Base-by-base conservation (phyloP, 2,113 vertebrate genomes). In the Labeo catla region DNA sequence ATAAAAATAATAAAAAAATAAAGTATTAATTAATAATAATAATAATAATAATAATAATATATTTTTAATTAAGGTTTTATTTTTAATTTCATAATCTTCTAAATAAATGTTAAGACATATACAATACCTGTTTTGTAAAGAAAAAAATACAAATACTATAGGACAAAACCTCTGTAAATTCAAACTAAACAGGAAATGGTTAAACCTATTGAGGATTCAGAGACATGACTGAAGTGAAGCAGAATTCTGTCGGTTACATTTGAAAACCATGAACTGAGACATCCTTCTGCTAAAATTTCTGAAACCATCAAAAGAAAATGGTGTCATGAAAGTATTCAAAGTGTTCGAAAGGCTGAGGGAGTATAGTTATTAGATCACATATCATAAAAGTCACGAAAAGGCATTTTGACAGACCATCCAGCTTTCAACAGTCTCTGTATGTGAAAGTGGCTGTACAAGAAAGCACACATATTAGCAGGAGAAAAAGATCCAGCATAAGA, bases 301-400 rank as follows among this genome's bases (percentile, higher is more conserved):
- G 43, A 47, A 47, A 36, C 59, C 21, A 79, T 81, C 59, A 65
- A 63, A 49, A 63, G 57, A 23, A 81, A 54, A 77, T 15, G 74
- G 4, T 77, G 36, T 57, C 54, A 47, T 61, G 78, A 81, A 81
- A 47, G 59, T 34, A 36, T 23, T 63, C 11, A 81, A 81, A 81
- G 59, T 47, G 39, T 47, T 13, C 2, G 2, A 36, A 43, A 81
- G 4, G 39, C 39, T 81, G 39, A 81, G 21, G 21, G 3, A 81
- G 57, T 65, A 65, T n/a, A 9, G 54, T 59, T 65, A 28, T 61
- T 45, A 61, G n/a, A 52, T 28, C 12, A 49, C 47, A 76, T 76
- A 34, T 54, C n/a, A 8, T 59, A 52, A 23, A 76, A 63, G 39
- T 63, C 57, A 81, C 5, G 11, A 74, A 73, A 73, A 47, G 6